Evolutionary conservation across 2,888 invertebrate genomes (phyloP).

Genomic region (Agrilus cyanescens): DNA sequence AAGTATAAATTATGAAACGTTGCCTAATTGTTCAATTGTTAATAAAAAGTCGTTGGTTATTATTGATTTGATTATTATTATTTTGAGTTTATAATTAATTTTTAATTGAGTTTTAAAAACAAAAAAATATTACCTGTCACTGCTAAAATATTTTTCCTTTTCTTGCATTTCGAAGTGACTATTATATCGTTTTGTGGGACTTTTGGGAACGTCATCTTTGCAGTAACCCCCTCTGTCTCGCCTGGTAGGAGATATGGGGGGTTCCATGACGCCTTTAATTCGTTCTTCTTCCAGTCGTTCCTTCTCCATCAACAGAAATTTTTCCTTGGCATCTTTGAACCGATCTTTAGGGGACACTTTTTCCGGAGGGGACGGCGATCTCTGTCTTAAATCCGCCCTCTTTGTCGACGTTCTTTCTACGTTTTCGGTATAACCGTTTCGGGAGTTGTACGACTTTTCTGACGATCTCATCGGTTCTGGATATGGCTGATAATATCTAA

Average conservation of each 20-base stretch:
- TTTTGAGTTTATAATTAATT: too few species aligned
- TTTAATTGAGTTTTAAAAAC: conserved; percentile 5
- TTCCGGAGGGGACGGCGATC: conserved; percentile 39
- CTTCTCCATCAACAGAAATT: conserved; percentile 68
- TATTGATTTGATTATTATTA: too few species aligned
- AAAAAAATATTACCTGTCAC: neutral
- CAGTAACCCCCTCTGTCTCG: conserved; percentile 5
- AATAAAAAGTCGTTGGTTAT: too few species aligned
- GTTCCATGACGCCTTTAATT: conserved; percentile 13
- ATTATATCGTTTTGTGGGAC: conserved; percentile 9
- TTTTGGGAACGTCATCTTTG: too few species aligned
- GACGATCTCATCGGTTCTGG: conserved; percentile 6
- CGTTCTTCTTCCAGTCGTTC: conserved; percentile 46
- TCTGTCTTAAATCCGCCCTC: conserved; percentile 18
- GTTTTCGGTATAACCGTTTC: conserved; percentile 13
- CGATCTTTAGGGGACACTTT: conserved; percentile 59
- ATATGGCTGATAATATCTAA: neutral
- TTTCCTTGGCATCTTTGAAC: conserved; percentile 78
- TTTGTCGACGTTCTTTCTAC: conserved; percentile 5
- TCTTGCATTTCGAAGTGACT: conserved; percentile 7
- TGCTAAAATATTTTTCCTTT: neutral
- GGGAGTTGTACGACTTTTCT: conserved; percentile 5
- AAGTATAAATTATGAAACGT: too few species aligned
- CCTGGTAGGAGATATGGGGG: conserved; percentile 25
- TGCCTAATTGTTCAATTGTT: too few species aligned